Percentiles rank a stretch among this genome's conserved stretches.
Evolutionary conservation across 2,113 vertebrate species (phyloP).

Genomic region (Thamnophis sirtalis): DNA sequence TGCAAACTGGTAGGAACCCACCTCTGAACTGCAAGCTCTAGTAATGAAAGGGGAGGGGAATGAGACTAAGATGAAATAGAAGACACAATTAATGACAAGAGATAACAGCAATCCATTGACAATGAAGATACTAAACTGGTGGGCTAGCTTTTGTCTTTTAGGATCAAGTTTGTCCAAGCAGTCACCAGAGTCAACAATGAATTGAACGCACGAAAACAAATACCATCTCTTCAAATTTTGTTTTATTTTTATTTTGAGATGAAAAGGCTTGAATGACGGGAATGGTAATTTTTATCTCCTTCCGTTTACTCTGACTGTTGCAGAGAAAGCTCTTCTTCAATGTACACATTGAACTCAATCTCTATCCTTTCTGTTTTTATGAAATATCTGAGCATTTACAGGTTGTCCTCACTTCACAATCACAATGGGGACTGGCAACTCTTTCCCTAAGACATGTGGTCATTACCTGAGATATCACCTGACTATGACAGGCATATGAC

Average conservation of each 20-base stretch:
- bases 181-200: background rate
- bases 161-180: background rate
- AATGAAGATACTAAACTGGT: background rate
- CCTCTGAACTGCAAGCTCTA: background rate
- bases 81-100: background rate
- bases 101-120: background rate
- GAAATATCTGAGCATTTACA: background rate
- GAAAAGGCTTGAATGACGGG: background rate
- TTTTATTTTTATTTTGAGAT: background rate
- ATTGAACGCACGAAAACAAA: background rate
- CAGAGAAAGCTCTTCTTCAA: background rate
- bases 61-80: background rate
- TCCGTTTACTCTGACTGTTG: background rate
- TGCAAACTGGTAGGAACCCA: too few relatives aligned
- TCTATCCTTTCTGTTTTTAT: background rate
- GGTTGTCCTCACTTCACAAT: background rate
- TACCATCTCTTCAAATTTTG: background rate
- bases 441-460: background rate
- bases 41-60: background rate
- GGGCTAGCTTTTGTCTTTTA: background rate
- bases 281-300: background rate
- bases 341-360: background rate
- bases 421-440: background rate
- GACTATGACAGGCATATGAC: background rate
- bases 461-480: background rate